A percentile compares a stretch with the other conserved stretches of the same genome.
Evolutionary conservation across 2,113 vertebrate genomes (phyloP).

Genomic region (Bubo blakistoni): DNA sequence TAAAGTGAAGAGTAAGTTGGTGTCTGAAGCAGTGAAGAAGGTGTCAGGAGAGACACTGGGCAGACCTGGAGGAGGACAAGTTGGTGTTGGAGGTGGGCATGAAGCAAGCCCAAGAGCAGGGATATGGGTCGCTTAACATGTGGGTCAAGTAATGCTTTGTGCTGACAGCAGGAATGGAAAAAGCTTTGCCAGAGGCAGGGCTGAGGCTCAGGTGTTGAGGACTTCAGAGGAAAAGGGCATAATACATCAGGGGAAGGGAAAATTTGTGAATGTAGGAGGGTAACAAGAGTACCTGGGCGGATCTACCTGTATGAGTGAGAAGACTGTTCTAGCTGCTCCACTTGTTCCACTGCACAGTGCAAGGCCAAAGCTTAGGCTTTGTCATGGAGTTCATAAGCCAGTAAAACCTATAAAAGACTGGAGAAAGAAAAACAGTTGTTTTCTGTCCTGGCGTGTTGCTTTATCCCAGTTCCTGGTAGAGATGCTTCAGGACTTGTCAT

Average conservation of each 20-base stretch:
- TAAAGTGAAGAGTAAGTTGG: not conserved
- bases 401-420: not conserved
- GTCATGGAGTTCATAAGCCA: not conserved
- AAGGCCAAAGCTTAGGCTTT: not conserved
- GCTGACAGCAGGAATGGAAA: not conserved
- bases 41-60: not conserved
- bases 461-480: not conserved
- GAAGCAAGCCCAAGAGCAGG: not conserved
- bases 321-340: not conserved
- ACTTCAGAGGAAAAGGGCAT: not conserved
- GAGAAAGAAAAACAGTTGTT: not conserved
- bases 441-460: not conserved
- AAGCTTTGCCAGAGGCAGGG: not conserved
- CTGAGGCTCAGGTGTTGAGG: not conserved
- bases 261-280: not conserved
- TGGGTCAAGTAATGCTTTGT: not conserved
- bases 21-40: not conserved
- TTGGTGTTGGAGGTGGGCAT: not conserved
- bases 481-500: not conserved
- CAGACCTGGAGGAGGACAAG: not conserved
- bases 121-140: not conserved
- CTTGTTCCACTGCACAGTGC: no score
- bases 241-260: not conserved
- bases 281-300: not conserved
- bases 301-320: accelerated